These are phyloP conservation scores for Drosophila nigrodunni DNA, from an alignment of 1,140 invertebrate genomes.

Conservation along the genomic window DNA sequence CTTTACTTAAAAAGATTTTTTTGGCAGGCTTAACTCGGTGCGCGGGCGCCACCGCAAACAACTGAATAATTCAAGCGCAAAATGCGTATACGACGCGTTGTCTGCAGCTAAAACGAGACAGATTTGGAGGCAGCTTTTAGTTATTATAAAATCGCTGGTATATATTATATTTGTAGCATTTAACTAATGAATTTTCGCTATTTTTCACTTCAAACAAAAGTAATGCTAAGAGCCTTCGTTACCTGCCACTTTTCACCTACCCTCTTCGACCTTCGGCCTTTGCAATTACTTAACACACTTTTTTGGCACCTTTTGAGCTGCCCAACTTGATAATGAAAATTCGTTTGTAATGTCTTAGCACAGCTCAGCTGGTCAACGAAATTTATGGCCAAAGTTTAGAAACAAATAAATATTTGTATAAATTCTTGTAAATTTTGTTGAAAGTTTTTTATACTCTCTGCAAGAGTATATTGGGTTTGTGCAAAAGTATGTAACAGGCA, in stretches of 20 bases:
- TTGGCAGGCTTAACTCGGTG: slow-evolving; percentile 4
- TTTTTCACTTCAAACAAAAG: slow-evolving; percentile 45
- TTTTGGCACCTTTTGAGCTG: slow-evolving; percentile 35
- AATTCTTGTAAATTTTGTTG: slow-evolving; percentile 10
- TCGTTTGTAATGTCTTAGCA: not conserved
- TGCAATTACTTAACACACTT: slow-evolving; percentile 43
- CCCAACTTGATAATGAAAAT: slow-evolving; percentile 29
- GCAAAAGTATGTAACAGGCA: too few relatives aligned
- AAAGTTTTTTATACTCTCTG: too few relatives aligned
- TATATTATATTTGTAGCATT: slow-evolving; percentile 27
- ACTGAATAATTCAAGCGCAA: slow-evolving; percentile 29
- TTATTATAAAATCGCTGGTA: slow-evolving; percentile 11
- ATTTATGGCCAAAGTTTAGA: slow-evolving; percentile 17
- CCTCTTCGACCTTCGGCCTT: slow-evolving; percentile 6
- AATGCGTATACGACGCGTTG: slow-evolving; percentile 35
- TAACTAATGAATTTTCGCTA: slow-evolving; percentile 46
- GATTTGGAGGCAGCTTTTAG: slow-evolving; percentile 21
- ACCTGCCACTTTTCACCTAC: slow-evolving; percentile 3
- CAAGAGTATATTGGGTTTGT: too few relatives aligned
- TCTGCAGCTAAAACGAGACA: not conserved
- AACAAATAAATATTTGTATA: slow-evolving; percentile 21
- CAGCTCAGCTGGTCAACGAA: slow-evolving; percentile 12
- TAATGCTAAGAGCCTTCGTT: slow-evolving; percentile 2
- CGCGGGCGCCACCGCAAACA: not conserved
- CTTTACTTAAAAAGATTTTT: not conserved